Percentiles rank a stretch among this genome's conserved stretches.
Evolutionary conservation across 1,140 invertebrate genomes (phyloP).

Genomic region (Cydia pomonella): DNA sequence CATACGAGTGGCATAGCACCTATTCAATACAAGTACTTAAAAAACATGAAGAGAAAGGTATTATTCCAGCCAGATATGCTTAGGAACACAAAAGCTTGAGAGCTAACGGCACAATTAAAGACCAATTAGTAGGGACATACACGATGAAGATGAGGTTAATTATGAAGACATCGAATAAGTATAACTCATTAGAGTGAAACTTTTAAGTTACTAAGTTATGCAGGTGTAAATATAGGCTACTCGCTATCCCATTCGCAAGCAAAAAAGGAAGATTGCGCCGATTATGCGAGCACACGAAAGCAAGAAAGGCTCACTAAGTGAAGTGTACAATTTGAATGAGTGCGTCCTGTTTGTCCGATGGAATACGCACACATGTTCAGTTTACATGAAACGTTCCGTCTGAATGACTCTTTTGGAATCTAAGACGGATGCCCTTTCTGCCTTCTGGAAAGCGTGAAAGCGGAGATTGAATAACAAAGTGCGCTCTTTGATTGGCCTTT

Average conservation of each 20-base stretch:
- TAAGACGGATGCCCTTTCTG: slow-evolving; percentile 43
- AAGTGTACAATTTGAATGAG: slow-evolving; percentile 60
- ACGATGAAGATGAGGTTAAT: too few relatives aligned
- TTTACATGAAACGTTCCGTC: slow-evolving; percentile 56
- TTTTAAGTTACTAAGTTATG: not conserved
- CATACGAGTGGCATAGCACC: too few relatives aligned
- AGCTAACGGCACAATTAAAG: too few relatives aligned
- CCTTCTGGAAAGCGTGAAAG: slow-evolving; percentile 52
- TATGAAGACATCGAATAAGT: too few relatives aligned
- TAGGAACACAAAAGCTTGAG: too few relatives aligned
- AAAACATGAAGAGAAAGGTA: too few relatives aligned
- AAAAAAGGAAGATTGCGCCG: slow-evolving; percentile 51
- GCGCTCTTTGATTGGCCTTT: slow-evolving; percentile 54
- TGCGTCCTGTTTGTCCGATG: slow-evolving; percentile 64
- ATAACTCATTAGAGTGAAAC: not conserved
- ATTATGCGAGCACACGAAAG: slow-evolving; percentile 51
- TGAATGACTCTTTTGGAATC: slow-evolving; percentile 40
- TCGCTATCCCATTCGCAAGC: slow-evolving; percentile 1
- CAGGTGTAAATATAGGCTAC: not conserved
- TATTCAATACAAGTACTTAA: too few relatives aligned
- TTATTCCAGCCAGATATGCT: too few relatives aligned
- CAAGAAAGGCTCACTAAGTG: slow-evolving; percentile 45
- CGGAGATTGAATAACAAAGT: slow-evolving; percentile 64
- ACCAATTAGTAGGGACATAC: too few relatives aligned
- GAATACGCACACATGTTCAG: slow-evolving; percentile 58